These are phyloP conservation scores for Monochamus saltuarius DNA, from an alignment of 1,140 invertebrate genomes.

Conservation along the genomic window DNA sequence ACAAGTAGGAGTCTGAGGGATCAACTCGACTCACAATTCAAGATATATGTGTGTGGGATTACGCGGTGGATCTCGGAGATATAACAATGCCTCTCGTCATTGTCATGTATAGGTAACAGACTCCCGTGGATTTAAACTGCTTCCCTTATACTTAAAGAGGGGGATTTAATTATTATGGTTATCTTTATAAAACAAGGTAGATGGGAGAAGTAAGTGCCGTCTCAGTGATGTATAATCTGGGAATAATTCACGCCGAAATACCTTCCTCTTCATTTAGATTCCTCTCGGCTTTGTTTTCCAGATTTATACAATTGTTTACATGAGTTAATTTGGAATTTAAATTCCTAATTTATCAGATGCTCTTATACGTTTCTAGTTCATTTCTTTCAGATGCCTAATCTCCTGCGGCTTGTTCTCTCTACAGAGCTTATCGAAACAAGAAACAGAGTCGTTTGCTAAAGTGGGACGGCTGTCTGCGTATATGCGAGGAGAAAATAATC, in stretches of 20 bases:
- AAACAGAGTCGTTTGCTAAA: too few species aligned
- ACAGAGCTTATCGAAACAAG: too few species aligned
- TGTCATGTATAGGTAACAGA: constrained; percentile 44
- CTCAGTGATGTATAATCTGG: constrained; percentile 47
- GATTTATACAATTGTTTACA: constrained; percentile 53
- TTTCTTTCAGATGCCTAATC: constrained; percentile 3
- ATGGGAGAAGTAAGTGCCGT: constrained; percentile 29
- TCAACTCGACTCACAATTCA: constrained; percentile 31
- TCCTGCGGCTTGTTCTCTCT: too few species aligned
- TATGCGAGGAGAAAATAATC: too few species aligned
- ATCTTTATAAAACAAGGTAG: constrained; percentile 51
- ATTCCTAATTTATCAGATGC: constrained; percentile 50
- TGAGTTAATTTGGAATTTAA: constrained; percentile 53
- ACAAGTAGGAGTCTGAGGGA: constrained; percentile 33
- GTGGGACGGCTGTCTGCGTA: too few species aligned
- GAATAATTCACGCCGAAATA: constrained; percentile 43
- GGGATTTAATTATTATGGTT: constrained; percentile 52
- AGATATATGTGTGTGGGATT: constrained; percentile 21
- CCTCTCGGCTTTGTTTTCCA: constrained; percentile 49
- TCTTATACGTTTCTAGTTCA: constrained; percentile 7
- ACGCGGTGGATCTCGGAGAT: constrained; percentile 14
- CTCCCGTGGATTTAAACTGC: constrained; percentile 28
- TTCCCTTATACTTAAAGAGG: constrained; percentile 35
- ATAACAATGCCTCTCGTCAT: constrained; percentile 35
- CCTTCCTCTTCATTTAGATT: constrained; percentile 47